Evolutionary conservation across 2,888 invertebrate genomes (phyloP).

Genomic region (Parnassius apollo): DNA sequence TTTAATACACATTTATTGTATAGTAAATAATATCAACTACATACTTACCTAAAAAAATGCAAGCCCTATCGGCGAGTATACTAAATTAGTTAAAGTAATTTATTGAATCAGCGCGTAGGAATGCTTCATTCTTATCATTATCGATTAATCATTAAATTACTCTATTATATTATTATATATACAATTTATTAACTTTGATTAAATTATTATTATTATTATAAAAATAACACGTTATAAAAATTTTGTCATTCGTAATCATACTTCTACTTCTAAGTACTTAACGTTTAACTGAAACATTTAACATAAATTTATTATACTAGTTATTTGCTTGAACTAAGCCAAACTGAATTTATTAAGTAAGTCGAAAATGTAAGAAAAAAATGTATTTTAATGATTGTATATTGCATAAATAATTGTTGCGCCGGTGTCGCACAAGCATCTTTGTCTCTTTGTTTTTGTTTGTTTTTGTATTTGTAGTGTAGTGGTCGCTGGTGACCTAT

Average conservation of each 20-base stretch:
- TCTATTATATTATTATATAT: conserved; percentile 82
- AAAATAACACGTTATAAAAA: conserved; percentile 80
- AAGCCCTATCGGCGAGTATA: conserved; percentile 80
- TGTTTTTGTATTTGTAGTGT: conserved; percentile 35
- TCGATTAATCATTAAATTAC: conserved; percentile 81
- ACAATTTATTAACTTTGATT: conserved; percentile 82
- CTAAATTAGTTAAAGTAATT: conserved; percentile 85
- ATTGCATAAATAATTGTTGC: conserved; percentile 58
- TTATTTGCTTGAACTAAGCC: conserved; percentile 82
- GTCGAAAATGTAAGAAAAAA: conserved; percentile 78
- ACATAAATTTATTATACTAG: conserved; percentile 81
- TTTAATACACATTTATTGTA: conserved; percentile 72
- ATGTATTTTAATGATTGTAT: conserved; percentile 80
- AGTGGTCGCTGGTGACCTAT: conserved; percentile 32
- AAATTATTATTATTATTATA: conserved; percentile 77
- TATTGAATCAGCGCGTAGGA: conserved; percentile 82
- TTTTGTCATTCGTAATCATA: conserved; percentile 81
- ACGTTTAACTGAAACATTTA: conserved; percentile 79
- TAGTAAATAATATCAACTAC: conserved; percentile 77
- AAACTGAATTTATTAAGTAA: conserved; percentile 82
- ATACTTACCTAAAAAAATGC: conserved; percentile 63
- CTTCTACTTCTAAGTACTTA: conserved; percentile 80
- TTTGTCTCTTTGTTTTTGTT: conserved; percentile 40
- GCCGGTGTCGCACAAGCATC: conserved; percentile 45
- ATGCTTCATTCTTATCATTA: conserved; percentile 82